Base-by-base conservation (phyloP, 1,140 invertebrate genomes). In the Pseudomyrmex gracilis region DNA sequence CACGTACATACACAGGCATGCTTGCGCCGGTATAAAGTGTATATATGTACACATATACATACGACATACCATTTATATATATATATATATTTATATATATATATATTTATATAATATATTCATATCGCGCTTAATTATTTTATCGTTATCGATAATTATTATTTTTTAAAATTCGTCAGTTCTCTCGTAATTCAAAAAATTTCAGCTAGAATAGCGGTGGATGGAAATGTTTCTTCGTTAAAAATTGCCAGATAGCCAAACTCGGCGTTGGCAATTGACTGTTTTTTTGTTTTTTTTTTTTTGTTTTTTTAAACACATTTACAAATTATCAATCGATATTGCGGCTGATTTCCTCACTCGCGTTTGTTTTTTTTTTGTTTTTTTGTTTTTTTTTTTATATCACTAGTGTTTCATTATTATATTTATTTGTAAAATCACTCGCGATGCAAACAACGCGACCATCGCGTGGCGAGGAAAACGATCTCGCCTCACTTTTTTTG, bases 11-110 rank as follows among this genome's bases (percentile, higher is more conserved):
- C 91, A 57, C 57, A 86, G 90, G 83, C 88, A 85, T 88, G 76
- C 86, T 90, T 88, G 90, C 90, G 87, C 90, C 90, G 83, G 89
- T 91, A 86, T 91, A 93, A 89, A 92, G 92, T 93, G 89, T 93
- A 93, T 93, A 92, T 93, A 93, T 93, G 89, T 93, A 93, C 91
- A 94, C 92, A 94, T 93, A 93, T 93, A 93, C 92, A 93, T 93
- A 93, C 89, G 91, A 92, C 90, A 92, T 92, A 92, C 89, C 92
- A 93, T 93, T 85, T 90, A 93, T 93, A 87, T 91, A 90, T 68
- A 24, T 68, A 53, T 68, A 53, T 68, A 51, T 53, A 68, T 67
- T 49, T 67, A 68, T 68, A 22, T 22, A 57, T 67, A 68, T 68
- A 22, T 22, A 57, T 57, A 57, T 57, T 17, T 93, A 92, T 91